Conservation (phyloP, 2,797 vertebrate genomes). For the Malurus splendens region DNA sequence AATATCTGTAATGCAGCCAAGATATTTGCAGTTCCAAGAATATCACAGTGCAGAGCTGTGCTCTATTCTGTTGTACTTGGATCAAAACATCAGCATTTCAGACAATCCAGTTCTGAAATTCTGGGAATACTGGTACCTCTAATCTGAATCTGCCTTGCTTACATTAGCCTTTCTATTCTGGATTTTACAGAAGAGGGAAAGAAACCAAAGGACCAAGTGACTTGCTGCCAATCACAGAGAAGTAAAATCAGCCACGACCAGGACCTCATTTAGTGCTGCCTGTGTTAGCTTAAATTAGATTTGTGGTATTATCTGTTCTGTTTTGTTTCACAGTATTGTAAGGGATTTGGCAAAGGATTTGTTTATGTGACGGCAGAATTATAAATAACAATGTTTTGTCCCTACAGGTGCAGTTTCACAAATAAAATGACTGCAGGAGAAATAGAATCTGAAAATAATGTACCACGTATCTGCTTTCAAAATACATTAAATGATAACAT, state of each 20-base stretch:
- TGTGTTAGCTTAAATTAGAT: not conserved
- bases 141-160: not conserved
- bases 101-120: not conserved
- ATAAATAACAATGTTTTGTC: constrained; percentile 32
- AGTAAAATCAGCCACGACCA: not conserved
- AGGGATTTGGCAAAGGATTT: not conserved
- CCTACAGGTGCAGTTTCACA: not conserved
- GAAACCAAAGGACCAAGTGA: not conserved
- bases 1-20: not conserved
- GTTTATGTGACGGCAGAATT: not conserved
- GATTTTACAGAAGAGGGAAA: not conserved
- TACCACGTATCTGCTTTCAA: not conserved
- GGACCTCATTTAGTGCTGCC: not conserved
- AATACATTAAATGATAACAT: not conserved
- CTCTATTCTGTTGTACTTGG: not conserved
- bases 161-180: not conserved
- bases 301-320: not conserved
- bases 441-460: not conserved
- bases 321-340: not conserved
- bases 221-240: not conserved
- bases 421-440: not conserved
- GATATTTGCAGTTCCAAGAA: not conserved
- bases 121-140: not conserved
- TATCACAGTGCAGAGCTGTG: not conserved
- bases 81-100: not conserved